phyloP scores from a whole-genome alignment of 2,888 invertebrate species.

The Watsonalla cultraria region DNA sequence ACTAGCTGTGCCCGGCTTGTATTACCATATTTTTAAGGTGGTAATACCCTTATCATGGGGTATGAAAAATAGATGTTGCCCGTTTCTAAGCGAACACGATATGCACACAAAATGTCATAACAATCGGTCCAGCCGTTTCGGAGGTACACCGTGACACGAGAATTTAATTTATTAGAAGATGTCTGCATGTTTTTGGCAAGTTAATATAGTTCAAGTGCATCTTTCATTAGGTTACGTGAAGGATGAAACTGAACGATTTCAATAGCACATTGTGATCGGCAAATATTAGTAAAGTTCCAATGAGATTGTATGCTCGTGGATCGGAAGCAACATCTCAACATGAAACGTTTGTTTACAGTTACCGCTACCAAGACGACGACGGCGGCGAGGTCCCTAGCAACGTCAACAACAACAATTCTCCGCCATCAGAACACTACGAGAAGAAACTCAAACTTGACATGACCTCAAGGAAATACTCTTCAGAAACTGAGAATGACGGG shows the following conservation, averaged over 20 bases:
- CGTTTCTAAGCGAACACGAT: too few species aligned
- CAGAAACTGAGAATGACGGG: conserved; percentile 70
- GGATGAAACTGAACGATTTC: not conserved
- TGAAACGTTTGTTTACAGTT: conserved; percentile 33
- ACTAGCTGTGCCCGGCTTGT: too few species aligned
- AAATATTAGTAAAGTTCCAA: not conserved
- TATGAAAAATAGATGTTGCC: too few species aligned
- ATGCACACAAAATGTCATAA: too few species aligned
- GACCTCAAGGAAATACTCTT: conserved; percentile 71
- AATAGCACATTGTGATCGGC: not conserved
- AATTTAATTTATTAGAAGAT: too few species aligned
- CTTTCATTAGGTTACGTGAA: not conserved
- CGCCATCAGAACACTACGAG: conserved; percentile 75
- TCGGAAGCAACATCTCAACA: not conserved
- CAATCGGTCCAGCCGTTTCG: too few species aligned
- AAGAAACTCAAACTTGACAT: conserved; percentile 73
- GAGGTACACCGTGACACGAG: too few species aligned
- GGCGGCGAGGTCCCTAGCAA: conserved; percentile 69
- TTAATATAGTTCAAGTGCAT: too few species aligned
- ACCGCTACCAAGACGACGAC: conserved; percentile 66
- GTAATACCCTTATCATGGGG: too few species aligned
- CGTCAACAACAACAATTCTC: conserved; percentile 76
- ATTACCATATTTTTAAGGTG: too few species aligned
- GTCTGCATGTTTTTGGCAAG: too few species aligned
- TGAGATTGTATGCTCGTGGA: not conserved